Percentiles rank a stretch among this genome's conserved stretches.
Evolutionary conservation across 2,888 invertebrate species (phyloP).

Genomic region (Drosophila rellima): DNA sequence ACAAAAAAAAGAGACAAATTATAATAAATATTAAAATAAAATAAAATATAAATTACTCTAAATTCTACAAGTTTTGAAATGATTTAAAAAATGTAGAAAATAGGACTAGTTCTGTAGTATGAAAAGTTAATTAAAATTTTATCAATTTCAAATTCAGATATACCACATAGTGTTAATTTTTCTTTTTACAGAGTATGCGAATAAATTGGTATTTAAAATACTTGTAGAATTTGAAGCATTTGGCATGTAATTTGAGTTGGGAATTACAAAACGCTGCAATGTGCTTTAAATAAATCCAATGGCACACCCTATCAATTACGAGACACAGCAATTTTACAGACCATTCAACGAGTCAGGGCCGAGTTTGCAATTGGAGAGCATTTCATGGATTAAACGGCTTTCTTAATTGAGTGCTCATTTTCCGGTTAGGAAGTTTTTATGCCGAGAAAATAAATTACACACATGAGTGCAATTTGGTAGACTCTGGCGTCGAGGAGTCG

Average conservation of each 20-base stretch:
- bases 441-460: conserved; percentile 81
- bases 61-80: too few species aligned
- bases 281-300: conserved; percentile 75
- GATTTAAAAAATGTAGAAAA: too few species aligned
- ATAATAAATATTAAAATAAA: too few species aligned
- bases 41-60: too few species aligned
- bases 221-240: conserved; percentile 43
- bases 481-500: conserved; percentile 19
- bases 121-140: too few species aligned
- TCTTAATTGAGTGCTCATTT: conserved; percentile 82
- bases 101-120: too few species aligned
- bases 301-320: conserved; percentile 74
- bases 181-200: not conserved
- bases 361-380: conserved; percentile 51
- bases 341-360: conserved; percentile 29
- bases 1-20: too few species aligned
- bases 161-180: too few species aligned
- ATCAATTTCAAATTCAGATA: too few species aligned
- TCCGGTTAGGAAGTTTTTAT: conserved; percentile 82
- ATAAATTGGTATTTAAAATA: conserved; percentile 28
- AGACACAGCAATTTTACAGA: conserved; percentile 53
- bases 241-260: conserved; percentile 71
- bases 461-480: conserved; percentile 79
- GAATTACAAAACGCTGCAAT: conserved; percentile 72
- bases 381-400: conserved; percentile 77